These are phyloP conservation scores for Caerostris darwini DNA, from an alignment of 1,140 invertebrate species.

Conservation along the genomic window DNA sequence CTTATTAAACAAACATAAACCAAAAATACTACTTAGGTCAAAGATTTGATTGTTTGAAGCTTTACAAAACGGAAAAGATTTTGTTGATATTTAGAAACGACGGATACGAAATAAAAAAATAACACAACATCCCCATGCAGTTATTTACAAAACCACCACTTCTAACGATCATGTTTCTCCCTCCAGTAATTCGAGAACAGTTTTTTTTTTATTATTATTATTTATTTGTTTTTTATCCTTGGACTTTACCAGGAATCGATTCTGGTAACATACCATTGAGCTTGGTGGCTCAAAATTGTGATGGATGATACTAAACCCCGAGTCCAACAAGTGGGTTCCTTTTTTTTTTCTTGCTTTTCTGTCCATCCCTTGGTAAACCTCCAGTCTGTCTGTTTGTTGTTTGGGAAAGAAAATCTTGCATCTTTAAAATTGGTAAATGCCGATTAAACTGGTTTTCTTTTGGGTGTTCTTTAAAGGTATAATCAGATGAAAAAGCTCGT, in stretches of 20 bases:
- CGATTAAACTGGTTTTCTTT: not conserved
- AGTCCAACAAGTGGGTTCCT: not conserved
- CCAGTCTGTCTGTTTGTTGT: not conserved
- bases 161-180: not conserved
- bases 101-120: not conserved
- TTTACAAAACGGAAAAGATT: too few relatives aligned
- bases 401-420: not conserved
- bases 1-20: too few relatives aligned
- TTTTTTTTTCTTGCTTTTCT: not conserved
- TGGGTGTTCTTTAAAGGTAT: not conserved
- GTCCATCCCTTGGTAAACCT: not conserved
- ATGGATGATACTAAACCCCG: not conserved
- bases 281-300: not conserved
- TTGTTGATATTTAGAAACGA: too few relatives aligned
- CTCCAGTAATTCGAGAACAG: not conserved
- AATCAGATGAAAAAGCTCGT: not conserved
- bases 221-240: not conserved
- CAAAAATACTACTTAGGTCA: too few relatives aligned
- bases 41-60: too few relatives aligned
- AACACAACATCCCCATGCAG: not conserved
- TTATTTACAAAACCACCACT: not conserved
- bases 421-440: not conserved
- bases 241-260: slow-evolving; percentile 31
- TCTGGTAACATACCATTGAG: slow-evolving; percentile 11
- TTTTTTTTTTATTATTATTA: not conserved